Conservation (phyloP, 2,797 vertebrate genomes). For the Labeo calbasu region DNA sequence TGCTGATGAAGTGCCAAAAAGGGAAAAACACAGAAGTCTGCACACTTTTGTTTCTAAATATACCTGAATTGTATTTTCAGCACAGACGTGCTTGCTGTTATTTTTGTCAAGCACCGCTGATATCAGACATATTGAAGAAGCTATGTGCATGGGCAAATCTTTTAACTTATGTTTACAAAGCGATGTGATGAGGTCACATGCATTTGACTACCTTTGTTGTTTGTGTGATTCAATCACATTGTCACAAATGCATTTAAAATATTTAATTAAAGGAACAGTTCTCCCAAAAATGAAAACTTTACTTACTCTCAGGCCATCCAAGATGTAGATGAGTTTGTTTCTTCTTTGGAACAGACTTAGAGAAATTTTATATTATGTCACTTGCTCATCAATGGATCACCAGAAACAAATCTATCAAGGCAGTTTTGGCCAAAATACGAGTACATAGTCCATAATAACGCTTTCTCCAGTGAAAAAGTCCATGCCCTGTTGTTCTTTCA, state of each 20-base stretch:
- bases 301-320: neutral
- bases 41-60: constrained; percentile 1
- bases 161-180: neutral
- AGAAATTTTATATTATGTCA: too few species aligned
- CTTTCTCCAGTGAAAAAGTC: neutral
- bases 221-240: neutral
- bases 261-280: neutral
- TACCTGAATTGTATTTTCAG: neutral
- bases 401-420: neutral
- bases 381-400: neutral
- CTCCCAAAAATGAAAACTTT: neutral
- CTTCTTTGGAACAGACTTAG: neutral
- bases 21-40: neutral
- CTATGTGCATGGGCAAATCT: neutral
- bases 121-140: neutral
- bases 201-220: neutral
- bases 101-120: neutral
- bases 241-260: neutral
- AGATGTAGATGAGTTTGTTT: neutral
- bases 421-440: too few species aligned
- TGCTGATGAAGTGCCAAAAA: neutral
- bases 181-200: neutral
- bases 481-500: neutral
- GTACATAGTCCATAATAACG: neutral
- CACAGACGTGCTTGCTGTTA: neutral